Evolutionary conservation across 1,140 invertebrate species (phyloP), one percentile per base, ranked within the genome.

Genomic region (Drosophila bipectinata): DNA sequence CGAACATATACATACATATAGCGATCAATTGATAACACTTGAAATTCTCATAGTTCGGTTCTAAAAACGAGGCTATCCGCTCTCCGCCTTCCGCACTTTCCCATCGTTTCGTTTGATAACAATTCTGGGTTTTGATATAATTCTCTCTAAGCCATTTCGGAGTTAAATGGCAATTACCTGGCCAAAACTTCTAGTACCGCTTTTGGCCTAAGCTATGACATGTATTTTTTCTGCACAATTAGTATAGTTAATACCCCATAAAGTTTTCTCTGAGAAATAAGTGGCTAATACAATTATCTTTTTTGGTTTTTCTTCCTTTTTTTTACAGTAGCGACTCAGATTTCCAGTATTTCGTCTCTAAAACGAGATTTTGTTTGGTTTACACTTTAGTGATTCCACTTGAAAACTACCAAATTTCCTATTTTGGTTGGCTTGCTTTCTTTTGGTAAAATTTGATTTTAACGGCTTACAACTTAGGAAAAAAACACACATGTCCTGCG

Each of bases 311-410:
- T 59, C 15, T 15, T 15, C 15, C 15, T 15, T 15, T 15, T 15
- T 52, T 60, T 37, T 72, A 76, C 55, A 61, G 51, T 51, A 57
- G 67, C 32, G 57, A 64, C 49, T 55, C 48, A 55, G 15, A 18
- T 14, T 45, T 58, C 56, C 61, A 64, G 51, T 77, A 69, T 54
- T 64, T 85, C 18, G 18, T 18, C 83, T 88, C 83, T 88, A 88
- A 88, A 88, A 88, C 83, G 83, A 88, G 83, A 88, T 63, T 74
- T 72, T 69, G 68, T 71, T 71, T 69, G 72, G 54, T 45, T 82
- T 82, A 15, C 53, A 75, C 59, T 69, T 45, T 41, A 60, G 54
- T 26, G 21, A 39, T 66, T 66, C 12, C 30, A 1, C 26, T 60
- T 28, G 21, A 41, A 18, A 39, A 37, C 21, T 63, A 52, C 26